Percentiles rank a stretch among this genome's conserved stretches.
phyloP scores from a whole-genome alignment of 2,888 invertebrate genomes.

The Microdon myrmicae region DNA sequence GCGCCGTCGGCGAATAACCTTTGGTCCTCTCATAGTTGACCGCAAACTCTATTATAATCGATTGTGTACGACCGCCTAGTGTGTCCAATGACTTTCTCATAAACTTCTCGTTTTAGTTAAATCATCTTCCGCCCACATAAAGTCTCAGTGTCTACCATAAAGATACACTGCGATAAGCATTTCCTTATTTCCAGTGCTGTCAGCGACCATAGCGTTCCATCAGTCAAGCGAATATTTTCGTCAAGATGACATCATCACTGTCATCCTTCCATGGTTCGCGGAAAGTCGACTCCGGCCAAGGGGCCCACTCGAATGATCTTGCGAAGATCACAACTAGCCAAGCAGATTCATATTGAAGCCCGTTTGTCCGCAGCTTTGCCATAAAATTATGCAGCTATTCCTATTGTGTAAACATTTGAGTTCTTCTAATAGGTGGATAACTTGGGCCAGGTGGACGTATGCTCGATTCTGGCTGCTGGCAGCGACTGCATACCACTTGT shows the following conservation, averaged over 20 bases:
- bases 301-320: conserved; percentile 15
- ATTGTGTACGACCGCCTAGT: no score
- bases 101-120: no score
- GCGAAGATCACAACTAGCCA: background rate
- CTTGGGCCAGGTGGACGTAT: conserved; percentile 16
- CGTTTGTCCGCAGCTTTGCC: conserved; percentile 26
- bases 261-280: conserved; percentile 1
- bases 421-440: conserved; percentile 41
- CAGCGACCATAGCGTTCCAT: conserved; percentile 32
- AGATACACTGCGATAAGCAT: conserved; percentile 3
- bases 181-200: conserved; percentile 29
- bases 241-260: conserved; percentile 51
- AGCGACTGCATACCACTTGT: conserved; percentile 13
- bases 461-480: conserved; percentile 10
- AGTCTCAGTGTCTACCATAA: conserved; percentile 1
- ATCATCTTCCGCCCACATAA: conserved; percentile 7
- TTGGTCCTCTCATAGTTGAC: no score
- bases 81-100: no score
- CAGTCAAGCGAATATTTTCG: conserved; percentile 45
- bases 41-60: no score
- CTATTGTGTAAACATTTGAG: conserved; percentile 48
- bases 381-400: conserved; percentile 49
- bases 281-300: background rate
- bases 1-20: no score
- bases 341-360: conserved; percentile 31